phyloP scores from a whole-genome alignment of 2,113 vertebrate species.

The Platysteira castanea region DNA sequence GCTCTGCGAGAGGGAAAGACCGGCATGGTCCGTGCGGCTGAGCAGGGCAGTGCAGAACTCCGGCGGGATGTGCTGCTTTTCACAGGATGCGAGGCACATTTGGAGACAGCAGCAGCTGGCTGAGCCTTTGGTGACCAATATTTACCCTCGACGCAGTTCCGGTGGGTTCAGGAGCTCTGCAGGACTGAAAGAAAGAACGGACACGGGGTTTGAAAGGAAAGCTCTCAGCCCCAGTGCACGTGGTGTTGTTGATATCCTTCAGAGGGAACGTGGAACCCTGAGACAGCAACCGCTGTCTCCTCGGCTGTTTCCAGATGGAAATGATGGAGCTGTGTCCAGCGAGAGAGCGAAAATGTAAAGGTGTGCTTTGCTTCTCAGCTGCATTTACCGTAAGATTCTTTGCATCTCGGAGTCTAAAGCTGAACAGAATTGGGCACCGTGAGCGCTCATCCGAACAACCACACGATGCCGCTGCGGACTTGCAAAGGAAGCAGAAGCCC shows the following conservation, averaged over 20 bases:
- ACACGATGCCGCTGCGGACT: background rate
- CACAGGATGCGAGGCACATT: background rate
- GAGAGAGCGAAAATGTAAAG: background rate
- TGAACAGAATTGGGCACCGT: rapidly evolving
- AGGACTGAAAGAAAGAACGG: background rate
- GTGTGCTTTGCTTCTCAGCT: background rate
- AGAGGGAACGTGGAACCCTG: background rate
- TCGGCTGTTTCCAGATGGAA: background rate
- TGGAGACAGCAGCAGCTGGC: background rate
- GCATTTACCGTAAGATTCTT: background rate
- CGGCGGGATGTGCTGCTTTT: background rate
- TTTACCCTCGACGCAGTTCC: background rate
- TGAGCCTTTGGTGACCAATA: background rate
- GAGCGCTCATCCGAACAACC: background rate
- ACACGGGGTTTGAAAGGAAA: background rate
- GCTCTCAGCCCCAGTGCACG: rapidly evolving
- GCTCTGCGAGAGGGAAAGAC: background rate
- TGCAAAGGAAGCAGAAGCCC: too few species aligned
- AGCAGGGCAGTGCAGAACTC: background rate
- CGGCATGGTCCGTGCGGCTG: background rate
- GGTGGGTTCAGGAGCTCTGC: background rate
- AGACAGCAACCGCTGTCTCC: background rate
- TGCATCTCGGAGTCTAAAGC: background rate
- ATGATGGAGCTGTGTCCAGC: background rate
- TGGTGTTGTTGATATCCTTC: background rate